A percentile compares a stretch with the other conserved stretches of the same genome.
Conservation (phyloP, 1,140 invertebrate genomes). For the Dysdera silvatica region DNA sequence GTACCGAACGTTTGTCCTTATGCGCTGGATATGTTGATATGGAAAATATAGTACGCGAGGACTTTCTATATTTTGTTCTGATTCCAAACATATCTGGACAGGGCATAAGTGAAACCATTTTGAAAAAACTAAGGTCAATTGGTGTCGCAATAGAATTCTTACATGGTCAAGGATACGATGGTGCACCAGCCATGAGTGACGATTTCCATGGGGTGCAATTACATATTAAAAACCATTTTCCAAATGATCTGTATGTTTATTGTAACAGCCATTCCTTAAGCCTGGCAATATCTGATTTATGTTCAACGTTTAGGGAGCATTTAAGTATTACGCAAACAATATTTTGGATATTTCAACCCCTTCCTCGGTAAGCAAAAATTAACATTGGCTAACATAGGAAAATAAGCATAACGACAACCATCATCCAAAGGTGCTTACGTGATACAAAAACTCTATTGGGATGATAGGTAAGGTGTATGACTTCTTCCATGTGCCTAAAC, state of each 20-base stretch:
- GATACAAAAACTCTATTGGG: no score
- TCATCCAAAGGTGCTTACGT: no score
- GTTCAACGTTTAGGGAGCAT: no score
- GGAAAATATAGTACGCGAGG: constrained; percentile 28
- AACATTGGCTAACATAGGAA: no score
- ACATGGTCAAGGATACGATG: constrained; percentile 30
- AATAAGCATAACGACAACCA: no score
- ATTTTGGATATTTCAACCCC: no score
- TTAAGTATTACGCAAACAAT: no score
- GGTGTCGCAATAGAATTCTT: constrained; percentile 26
- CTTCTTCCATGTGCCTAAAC: no score
- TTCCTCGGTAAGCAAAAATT: no score
- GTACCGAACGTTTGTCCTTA: constrained; percentile 34
- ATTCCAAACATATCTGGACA: neutral
- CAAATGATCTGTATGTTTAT: constrained; percentile 2
- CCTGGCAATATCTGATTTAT: neutral
- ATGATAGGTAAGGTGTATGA: no score
- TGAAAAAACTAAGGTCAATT: constrained; percentile 16
- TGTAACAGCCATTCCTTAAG: neutral
- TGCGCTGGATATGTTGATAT: constrained; percentile 33
- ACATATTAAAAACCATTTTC: neutral
- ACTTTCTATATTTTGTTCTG: constrained; percentile 35
- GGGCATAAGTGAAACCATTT: neutral
- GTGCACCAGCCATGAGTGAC: constrained; percentile 32
- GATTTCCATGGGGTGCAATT: constrained; percentile 34